Percentiles rank a stretch among this genome's conserved stretches.
Evolutionary conservation across 1,140 invertebrate genomes (phyloP).

Genomic region (Ditylenchus dipsaci): DNA sequence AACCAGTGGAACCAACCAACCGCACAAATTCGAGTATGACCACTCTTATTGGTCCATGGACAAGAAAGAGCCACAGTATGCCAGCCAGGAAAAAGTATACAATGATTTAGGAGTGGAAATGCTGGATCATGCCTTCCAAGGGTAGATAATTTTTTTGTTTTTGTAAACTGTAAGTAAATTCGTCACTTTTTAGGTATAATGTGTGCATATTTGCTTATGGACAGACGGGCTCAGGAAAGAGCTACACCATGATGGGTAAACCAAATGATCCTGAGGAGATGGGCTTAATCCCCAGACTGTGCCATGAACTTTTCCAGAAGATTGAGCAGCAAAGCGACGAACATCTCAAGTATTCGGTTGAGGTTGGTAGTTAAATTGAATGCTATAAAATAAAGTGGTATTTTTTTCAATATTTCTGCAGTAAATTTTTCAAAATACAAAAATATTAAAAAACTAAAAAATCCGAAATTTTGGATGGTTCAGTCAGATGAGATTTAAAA

Average conservation of each 20-base stretch:
- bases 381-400: too few species aligned
- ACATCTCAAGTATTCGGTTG: conserved; percentile 58
- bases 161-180: too few species aligned
- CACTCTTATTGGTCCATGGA: conserved; percentile 98
- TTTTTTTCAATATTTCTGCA: not conserved
- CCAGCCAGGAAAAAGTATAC: conserved; percentile 89
- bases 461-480: too few species aligned
- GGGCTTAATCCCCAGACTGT: conserved; percentile 95
- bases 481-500: too few species aligned
- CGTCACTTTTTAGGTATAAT: conserved; percentile 70
- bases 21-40: conserved; percentile 95
- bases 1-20: conserved; percentile 44
- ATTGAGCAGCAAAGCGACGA: conserved; percentile 64
- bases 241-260: conserved; percentile 85
- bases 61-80: conserved; percentile 78
- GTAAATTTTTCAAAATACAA: too few species aligned
- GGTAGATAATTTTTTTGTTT: conserved; percentile 59
- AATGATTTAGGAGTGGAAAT: conserved; percentile 98
- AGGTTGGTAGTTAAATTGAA: conserved; percentile 55
- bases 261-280: conserved; percentile 84
- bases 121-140: conserved; percentile 95
- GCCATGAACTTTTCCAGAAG: conserved; percentile 86
- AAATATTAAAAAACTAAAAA: too few species aligned
- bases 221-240: conserved; percentile 98
- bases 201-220: conserved; percentile 99